Evolutionary conservation across 2,888 invertebrate species (phyloP).

Genomic region (Caenorhabditis angaria): DNA sequence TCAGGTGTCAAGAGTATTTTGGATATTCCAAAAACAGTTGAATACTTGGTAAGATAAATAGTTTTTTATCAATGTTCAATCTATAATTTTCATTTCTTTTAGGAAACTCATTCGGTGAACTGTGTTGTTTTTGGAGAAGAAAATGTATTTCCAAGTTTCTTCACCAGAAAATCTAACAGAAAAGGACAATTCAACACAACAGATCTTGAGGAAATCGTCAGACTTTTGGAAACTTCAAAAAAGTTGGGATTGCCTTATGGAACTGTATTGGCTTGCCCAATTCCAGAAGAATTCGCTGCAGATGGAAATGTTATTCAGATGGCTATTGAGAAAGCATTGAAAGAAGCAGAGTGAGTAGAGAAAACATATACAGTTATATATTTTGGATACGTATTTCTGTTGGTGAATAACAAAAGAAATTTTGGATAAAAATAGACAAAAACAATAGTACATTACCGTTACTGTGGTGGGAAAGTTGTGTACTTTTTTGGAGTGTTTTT

Average conservation of each 20-base stretch:
- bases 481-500: no score
- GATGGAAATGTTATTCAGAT: conserved; percentile 77
- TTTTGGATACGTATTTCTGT: no score
- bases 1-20: conserved; percentile 96
- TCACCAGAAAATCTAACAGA: conserved; percentile 82
- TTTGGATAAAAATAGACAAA: no score
- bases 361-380: no score
- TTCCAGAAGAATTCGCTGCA: conserved; percentile 79
- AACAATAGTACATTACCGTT: no score
- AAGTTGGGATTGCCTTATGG: conserved; percentile 73
- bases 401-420: no score
- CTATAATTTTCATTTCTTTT: conserved; percentile 14
- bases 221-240: conserved; percentile 76
- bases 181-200: conserved; percentile 81
- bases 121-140: conserved; percentile 82
- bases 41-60: conserved; percentile 85
- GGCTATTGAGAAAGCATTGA: conserved; percentile 81
- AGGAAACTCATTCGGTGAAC: conserved; percentile 95
- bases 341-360: conserved; percentile 75
- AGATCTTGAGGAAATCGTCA: conserved; percentile 80
- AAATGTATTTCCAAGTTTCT: conserved; percentile 90
- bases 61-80: not conserved
- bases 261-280: conserved; percentile 88
- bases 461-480: no score
- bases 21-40: conserved; percentile 91